Conservation (phyloP, 1,140 invertebrate species). For the Planococcus citri region DNA sequence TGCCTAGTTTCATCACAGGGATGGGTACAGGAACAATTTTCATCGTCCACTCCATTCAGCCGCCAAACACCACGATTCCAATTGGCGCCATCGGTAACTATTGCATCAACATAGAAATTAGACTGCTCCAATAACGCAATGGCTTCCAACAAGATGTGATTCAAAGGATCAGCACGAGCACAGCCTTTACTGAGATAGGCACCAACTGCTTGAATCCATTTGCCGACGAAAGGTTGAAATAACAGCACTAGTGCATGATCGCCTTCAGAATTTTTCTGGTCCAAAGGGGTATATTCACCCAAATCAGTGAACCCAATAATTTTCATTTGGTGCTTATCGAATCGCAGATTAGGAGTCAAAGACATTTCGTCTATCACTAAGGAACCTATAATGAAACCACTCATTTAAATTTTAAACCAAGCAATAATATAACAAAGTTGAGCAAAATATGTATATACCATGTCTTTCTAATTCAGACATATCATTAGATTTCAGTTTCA, state of each 20-base stretch:
- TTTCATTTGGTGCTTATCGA: not conserved
- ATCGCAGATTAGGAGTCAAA: not conserved
- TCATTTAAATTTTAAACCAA: not conserved
- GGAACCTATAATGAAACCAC: not conserved
- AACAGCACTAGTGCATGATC: not conserved
- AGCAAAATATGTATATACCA: not conserved
- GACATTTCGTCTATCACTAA: not conserved
- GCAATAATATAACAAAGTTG: no score
- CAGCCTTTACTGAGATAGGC: constrained; percentile 12
- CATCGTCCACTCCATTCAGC: constrained; percentile 23
- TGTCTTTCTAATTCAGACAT: not conserved
- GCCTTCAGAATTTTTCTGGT: not conserved
- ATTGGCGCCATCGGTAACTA: constrained; percentile 25
- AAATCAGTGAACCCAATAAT: constrained; percentile 8
- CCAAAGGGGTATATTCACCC: not conserved
- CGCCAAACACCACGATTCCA: constrained; percentile 27
- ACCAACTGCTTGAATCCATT: constrained; percentile 18
- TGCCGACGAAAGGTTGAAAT: not conserved
- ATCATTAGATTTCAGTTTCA: not conserved
- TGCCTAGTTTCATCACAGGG: not conserved
- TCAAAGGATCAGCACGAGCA: not conserved
- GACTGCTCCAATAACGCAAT: constrained; percentile 21
- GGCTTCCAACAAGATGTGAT: not conserved
- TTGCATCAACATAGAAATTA: constrained; percentile 24
- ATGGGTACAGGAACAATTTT: constrained; percentile 11